Conservation (phyloP, 2,888 invertebrate species). For the Erebia aethiops region DNA sequence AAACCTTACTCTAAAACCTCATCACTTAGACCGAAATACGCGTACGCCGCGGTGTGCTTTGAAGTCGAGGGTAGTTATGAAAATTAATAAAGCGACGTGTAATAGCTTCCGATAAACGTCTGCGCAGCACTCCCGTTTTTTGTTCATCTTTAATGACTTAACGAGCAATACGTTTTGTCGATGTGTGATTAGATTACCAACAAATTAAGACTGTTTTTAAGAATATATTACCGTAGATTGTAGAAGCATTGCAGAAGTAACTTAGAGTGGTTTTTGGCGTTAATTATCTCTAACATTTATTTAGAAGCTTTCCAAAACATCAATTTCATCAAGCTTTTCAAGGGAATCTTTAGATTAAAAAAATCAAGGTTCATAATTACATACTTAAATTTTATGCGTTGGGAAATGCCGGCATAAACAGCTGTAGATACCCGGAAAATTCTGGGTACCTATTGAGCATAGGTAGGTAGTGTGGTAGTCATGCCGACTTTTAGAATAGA, state of each 20-base stretch:
- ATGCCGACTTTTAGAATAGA: too few relatives aligned
- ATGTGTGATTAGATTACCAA: conserved; percentile 30
- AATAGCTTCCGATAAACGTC: conserved; percentile 80
- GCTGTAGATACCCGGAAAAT: too few relatives aligned
- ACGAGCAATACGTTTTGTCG: conserved; percentile 42
- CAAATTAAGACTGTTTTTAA: conserved; percentile 23
- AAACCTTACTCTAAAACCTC: conserved; percentile 35
- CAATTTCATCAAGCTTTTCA: too few relatives aligned
- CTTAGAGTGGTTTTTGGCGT: neutral
- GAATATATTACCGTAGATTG: neutral
- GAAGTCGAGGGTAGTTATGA: conserved; percentile 80
- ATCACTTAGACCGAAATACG: conserved; percentile 50
- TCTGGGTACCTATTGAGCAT: too few relatives aligned
- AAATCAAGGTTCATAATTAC: too few relatives aligned
- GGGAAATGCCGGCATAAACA: too few relatives aligned
- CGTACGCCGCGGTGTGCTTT: conserved; percentile 69
- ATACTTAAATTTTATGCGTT: too few relatives aligned
- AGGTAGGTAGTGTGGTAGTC: too few relatives aligned
- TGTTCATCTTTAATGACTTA: conserved; percentile 47
- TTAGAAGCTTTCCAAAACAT: too few relatives aligned
- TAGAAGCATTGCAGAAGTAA: too few relatives aligned
- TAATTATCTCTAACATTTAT: too few relatives aligned
- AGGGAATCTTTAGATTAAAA: too few relatives aligned
- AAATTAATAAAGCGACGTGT: conserved; percentile 81
- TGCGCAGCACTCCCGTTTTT: conserved; percentile 52